Base-by-base conservation (phyloP, 2,113 vertebrate genomes). In the Leptocoma aspasia region DNA sequence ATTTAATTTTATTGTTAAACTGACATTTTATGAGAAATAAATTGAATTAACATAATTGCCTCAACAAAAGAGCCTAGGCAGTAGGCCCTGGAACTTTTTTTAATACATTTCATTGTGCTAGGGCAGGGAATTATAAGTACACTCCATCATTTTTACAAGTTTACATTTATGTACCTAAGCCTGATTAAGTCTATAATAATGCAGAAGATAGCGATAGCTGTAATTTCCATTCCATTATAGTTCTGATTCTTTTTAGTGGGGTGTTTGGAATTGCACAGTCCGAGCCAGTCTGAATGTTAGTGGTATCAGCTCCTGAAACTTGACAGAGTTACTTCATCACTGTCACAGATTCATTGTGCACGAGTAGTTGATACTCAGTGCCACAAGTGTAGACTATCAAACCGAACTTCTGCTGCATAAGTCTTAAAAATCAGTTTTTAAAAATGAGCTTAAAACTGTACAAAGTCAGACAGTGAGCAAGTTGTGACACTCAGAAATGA, bases 201-300 rank as follows among this genome's bases (percentile, higher is more conserved):
- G 77, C 4, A 37, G 89, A 86, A 97, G 71, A 69, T 22, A 13
- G 23, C 0, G 53, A 92, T 87, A 95, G 52, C 90, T 2, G 1
- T 85, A 11, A 69, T 92, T 96, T 88, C 94, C 85, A 59, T 90
- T 82, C 87, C 94, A 86, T 93, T 91, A 27, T 14, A 30, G 71
- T 7, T 86, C 11, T 54, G n/a, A 35, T 85, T 44, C 49, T 50
- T 76, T 80, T 24, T 45, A 59, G 2, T 21, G 37, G 26, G 5
- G 37, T 89, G 57, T 76, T 92, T 39, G 52, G 56, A 75, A 24
- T 39, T 64, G 33, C 60, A 12, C 26, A 15, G 54, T 14, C 39
- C 13, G 16, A 73, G 86, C 44, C 68, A 86, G 35, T 75, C 44
- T 83, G 63, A 70, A 14, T 30, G 50, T 37, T n/a, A 19, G 47